These are phyloP conservation scores for Lepus europaeus DNA, from an alignment of 2,113 vertebrate species.

Conservation along the genomic window DNA sequence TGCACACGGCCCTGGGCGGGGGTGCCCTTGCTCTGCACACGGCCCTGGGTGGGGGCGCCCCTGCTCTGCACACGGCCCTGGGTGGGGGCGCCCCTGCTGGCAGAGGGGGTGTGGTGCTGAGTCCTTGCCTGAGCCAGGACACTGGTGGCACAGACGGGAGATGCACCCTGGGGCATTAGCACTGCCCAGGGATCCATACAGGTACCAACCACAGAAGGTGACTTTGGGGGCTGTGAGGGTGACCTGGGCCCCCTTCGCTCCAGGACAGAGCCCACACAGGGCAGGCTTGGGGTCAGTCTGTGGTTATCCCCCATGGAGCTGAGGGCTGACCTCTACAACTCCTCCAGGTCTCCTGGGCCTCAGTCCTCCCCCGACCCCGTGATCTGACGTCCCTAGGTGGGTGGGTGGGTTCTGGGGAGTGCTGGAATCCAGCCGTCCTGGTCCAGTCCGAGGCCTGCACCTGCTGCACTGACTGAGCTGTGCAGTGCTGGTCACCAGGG, in stretches of 20 bases:
- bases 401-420: not conserved
- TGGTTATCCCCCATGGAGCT: not conserved
- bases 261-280: not conserved
- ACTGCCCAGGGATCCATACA: rapidly evolving
- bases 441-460: too few relatives aligned
- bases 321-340: too few relatives aligned
- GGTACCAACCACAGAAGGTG: too few relatives aligned
- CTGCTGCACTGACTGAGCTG: not conserved
- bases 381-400: not conserved
- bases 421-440: not conserved
- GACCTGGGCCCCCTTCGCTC: not conserved
- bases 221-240: not conserved
- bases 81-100: rapidly evolving
- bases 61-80: not conserved
- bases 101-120: not conserved
- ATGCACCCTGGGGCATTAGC: not conserved
- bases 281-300: not conserved
- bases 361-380: not conserved
- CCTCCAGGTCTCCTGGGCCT: not conserved
- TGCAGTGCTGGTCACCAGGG: too few relatives aligned
- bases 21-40: not conserved
- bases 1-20: not conserved
- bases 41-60: rapidly evolving
- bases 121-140: not conserved
- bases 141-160: not conserved